phyloP scores from a whole-genome alignment of 2,113 vertebrate genomes.

The Pedetes capensis region DNA sequence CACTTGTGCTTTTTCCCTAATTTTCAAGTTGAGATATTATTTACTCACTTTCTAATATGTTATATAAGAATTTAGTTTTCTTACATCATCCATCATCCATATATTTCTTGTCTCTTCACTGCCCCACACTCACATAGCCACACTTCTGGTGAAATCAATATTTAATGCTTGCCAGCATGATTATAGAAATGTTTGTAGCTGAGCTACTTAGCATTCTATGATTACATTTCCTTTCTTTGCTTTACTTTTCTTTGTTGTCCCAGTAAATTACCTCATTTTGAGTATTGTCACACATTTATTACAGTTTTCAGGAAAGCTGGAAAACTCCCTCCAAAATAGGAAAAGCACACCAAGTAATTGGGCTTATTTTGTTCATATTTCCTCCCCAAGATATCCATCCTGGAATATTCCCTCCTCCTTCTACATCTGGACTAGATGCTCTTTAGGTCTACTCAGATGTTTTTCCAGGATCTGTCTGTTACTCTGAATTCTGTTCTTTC shows the following conservation, averaged over 20 bases:
- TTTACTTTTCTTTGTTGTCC: background rate
- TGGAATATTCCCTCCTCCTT: background rate
- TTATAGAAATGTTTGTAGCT: background rate
- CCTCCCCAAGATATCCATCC: background rate
- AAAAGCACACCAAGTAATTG: background rate
- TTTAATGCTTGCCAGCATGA: background rate
- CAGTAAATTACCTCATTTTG: background rate
- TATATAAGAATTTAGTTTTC: background rate
- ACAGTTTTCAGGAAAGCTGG: background rate
- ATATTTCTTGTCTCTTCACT: background rate
- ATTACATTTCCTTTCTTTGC: background rate
- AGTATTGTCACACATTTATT: background rate
- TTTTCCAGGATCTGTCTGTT: background rate
- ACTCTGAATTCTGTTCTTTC: too few relatives aligned
- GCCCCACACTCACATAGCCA: background rate
- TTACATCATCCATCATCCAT: background rate
- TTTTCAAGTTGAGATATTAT: constrained; percentile 21
- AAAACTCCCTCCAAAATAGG: background rate
- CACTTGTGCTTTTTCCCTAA: background rate
- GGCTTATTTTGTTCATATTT: background rate
- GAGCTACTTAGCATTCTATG: background rate
- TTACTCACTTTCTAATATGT: background rate
- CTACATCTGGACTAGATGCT: background rate
- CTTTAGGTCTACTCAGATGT: background rate
- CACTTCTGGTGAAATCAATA: constrained; percentile 1